Evolutionary conservation across 2,113 vertebrate genomes (phyloP).

Genomic region (Saimiri boliviensis): DNA sequence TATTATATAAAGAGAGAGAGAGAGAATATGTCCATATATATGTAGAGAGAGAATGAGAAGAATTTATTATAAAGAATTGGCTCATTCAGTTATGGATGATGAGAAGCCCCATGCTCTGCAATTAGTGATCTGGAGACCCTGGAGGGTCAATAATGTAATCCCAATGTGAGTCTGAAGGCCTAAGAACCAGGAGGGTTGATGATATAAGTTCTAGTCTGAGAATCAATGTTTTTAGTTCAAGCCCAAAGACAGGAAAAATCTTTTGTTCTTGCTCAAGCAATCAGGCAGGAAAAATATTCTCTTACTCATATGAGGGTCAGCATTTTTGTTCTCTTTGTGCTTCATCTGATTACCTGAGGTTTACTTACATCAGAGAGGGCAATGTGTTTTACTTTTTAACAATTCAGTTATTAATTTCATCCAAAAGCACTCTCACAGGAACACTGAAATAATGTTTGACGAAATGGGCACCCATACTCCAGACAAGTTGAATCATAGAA

Average conservation of each 20-base stretch:
- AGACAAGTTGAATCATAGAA: not conserved
- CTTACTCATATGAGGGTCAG: rapidly evolving
- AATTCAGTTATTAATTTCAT: not conserved
- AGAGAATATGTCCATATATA: too few species aligned
- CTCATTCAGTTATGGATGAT: not conserved
- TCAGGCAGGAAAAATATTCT: not conserved
- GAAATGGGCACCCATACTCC: not conserved
- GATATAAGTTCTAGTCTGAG: not conserved
- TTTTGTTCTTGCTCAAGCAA: too few species aligned
- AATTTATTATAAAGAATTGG: not conserved
- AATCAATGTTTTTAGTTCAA: not conserved
- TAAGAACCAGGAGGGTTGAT: not conserved
- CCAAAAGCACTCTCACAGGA: not conserved
- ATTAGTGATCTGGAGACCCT: not conserved
- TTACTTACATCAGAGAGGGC: not conserved
- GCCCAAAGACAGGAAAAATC: not conserved
- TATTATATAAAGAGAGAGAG: too few species aligned
- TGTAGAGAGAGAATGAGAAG: not conserved
- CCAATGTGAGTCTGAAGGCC: not conserved
- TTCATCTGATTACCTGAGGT: not conserved
- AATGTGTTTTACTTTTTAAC: not conserved
- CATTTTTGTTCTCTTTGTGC: not conserved
- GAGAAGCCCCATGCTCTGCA: not conserved
- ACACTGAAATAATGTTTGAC: not conserved
- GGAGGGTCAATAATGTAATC: not conserved